Evolutionary conservation across 2,113 vertebrate genomes (phyloP).

Genomic region (Clinocottus analis): DNA sequence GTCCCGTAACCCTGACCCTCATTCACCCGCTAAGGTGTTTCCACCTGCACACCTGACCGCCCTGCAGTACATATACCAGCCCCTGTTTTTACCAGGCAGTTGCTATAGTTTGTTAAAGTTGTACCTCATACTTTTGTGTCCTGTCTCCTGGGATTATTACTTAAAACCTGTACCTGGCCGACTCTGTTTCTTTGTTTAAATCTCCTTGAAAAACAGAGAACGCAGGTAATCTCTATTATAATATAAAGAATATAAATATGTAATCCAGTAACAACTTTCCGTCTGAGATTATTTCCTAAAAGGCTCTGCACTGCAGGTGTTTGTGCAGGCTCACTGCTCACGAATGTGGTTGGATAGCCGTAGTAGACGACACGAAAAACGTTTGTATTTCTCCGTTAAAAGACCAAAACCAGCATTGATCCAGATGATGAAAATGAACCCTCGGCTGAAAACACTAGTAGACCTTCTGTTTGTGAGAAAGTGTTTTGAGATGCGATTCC

Average conservation of each 20-base stretch:
- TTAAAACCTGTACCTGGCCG: not conserved
- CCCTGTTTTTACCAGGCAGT: not conserved
- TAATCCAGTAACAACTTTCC: too few relatives aligned
- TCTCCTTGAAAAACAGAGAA: not conserved
- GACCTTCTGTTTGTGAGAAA: not conserved
- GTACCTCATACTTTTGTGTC: not conserved
- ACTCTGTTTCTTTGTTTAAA: not conserved
- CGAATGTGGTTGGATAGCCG: not conserved
- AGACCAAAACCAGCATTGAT: not conserved
- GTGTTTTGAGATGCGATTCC: not conserved
- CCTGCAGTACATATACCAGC: not conserved
- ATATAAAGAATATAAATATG: too few relatives aligned
- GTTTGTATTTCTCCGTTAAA: not conserved
- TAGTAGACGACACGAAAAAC: not conserved
- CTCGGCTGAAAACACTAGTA: not conserved
- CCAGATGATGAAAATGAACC: not conserved
- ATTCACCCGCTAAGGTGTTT: not conserved
- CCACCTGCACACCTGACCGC: slow-evolving; percentile 5
- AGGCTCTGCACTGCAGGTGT: not conserved
- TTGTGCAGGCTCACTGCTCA: not conserved
- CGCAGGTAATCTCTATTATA: too few relatives aligned
- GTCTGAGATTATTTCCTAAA: not conserved
- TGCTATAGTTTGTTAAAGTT: not conserved
- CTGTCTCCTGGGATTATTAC: not conserved
- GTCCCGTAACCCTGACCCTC: not conserved